Percentiles rank a stretch among this genome's conserved stretches.
Conservation (phyloP, 2,888 invertebrate species). For the Carcina quercana region DNA sequence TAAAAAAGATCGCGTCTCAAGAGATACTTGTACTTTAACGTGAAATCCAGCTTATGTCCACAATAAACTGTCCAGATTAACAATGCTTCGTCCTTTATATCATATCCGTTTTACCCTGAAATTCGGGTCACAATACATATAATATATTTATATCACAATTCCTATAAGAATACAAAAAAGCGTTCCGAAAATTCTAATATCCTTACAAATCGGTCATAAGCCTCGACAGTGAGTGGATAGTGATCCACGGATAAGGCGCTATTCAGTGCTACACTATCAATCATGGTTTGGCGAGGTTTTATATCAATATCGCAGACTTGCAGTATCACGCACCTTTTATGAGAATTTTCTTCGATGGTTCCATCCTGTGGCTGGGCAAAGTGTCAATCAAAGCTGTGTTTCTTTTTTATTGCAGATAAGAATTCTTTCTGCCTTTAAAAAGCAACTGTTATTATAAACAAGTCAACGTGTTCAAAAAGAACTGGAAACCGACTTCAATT, state of each 20-base stretch:
- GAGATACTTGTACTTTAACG: too few species aligned
- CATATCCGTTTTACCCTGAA: too few species aligned
- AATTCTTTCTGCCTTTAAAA: too few species aligned
- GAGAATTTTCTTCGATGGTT: slow-evolving; percentile 36
- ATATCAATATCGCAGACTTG: slow-evolving; percentile 62
- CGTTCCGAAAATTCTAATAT: slow-evolving; percentile 37
- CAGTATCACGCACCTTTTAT: slow-evolving; percentile 56
- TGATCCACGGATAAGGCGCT: slow-evolving; percentile 45
- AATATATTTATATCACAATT: too few species aligned
- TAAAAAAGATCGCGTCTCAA: too few species aligned
- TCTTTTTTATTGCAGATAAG: slow-evolving; percentile 22
- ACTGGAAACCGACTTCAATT: too few species aligned
- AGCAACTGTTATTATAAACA: too few species aligned
- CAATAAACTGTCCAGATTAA: too few species aligned
- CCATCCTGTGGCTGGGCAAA: slow-evolving; percentile 29
- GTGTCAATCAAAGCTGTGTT: slow-evolving; percentile 32
- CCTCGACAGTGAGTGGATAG: slow-evolving; percentile 30
- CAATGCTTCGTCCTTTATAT: too few species aligned
- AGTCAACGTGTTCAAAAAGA: too few species aligned
- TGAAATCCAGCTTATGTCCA: too few species aligned
- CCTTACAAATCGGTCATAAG: slow-evolving; percentile 52
- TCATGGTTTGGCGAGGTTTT: slow-evolving; percentile 60
- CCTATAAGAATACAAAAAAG: slow-evolving; percentile 1
- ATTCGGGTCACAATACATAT: too few species aligned
- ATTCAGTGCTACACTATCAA: slow-evolving; percentile 61